Evolutionary conservation across 2,797 vertebrate genomes (phyloP).

Genomic region (Aselliscus stoliczkanus): DNA sequence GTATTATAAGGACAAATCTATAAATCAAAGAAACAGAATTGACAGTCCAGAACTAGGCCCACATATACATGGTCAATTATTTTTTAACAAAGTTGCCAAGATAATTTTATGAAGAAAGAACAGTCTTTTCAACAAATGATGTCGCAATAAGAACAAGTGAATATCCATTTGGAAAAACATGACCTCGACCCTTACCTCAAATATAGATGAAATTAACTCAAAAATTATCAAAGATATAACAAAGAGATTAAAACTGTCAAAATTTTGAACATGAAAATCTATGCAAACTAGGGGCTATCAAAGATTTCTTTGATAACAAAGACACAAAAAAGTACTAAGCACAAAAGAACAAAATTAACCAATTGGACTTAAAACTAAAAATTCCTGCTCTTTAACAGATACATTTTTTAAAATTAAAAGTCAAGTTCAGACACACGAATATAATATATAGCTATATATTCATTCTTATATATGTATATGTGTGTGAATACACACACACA

Average conservation of each 20-base stretch:
- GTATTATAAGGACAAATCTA: not conserved
- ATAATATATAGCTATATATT: not conserved
- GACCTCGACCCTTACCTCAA: not conserved
- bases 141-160: not conserved
- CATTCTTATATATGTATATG: not conserved
- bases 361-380: not conserved
- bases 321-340: not conserved
- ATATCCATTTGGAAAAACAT: not conserved
- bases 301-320: not conserved
- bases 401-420: not conserved
- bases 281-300: not conserved
- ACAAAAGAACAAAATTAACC: not conserved
- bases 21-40: not conserved
- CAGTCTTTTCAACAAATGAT: not conserved
- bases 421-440: not conserved
- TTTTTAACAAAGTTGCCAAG: not conserved
- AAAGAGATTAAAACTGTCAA: not conserved
- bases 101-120: not conserved
- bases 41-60: not conserved
- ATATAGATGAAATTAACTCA: not conserved
- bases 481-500: not conserved
- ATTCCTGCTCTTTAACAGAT: not conserved
- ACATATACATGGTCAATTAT: not conserved
- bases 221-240: not conserved
- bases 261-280: not conserved